Evolutionary conservation across 2,113 vertebrate species (phyloP), one percentile per base, ranked within the genome.

Genomic region (Ailurus styani): DNA sequence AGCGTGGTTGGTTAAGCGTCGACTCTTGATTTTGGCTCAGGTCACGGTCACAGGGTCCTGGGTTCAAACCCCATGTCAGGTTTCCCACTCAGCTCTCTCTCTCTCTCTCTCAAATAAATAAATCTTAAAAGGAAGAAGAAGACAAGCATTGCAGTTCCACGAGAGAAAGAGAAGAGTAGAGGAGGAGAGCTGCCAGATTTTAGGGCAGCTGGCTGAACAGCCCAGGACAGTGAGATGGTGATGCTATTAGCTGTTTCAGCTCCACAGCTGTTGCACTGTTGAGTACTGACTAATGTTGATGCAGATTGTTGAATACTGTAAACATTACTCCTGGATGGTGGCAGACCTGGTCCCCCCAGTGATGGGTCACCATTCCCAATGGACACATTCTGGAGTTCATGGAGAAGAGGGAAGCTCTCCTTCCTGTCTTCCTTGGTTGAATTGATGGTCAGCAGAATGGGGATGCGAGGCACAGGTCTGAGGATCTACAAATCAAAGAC

Each of bases 181-280:
- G 40, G 40, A 64, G 15, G 60, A 55, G 20, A 45, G 60, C 50
- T 25, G 17, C 21, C 42, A 31, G 68, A 62, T 18, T 60, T 31
- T 4, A 12, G 2, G 34, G 34, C 10, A 50, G 23, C 55, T 0
- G 0, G 3, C 2, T 8, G 31, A 45, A 9, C 20, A 55, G 37
- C 90, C 50, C 50, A 20, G 62, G 50, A 25, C 29, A 7, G 7
- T 14, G 37, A 45, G 37, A 34, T 8, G 6, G 50, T 4, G 54
- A 45, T 37, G n/a, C 47, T 45, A 8, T 70, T 75, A 20, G 14
- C 70, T 6, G 0, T 42, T 81, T 25, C 52, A 15, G 1, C 10
- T 1, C 13, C 62, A 55, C 57, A 60, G 10, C 3, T 81, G 31
- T 70, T 83, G 57, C 47, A 52, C 15, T n/a, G 29, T 42, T 70